A percentile compares a stretch with the other conserved stretches of the same genome.
These are phyloP conservation scores for Pimpla rufipes DNA, from an alignment of 2,888 invertebrate genomes.

Conservation along the genomic window DNA sequence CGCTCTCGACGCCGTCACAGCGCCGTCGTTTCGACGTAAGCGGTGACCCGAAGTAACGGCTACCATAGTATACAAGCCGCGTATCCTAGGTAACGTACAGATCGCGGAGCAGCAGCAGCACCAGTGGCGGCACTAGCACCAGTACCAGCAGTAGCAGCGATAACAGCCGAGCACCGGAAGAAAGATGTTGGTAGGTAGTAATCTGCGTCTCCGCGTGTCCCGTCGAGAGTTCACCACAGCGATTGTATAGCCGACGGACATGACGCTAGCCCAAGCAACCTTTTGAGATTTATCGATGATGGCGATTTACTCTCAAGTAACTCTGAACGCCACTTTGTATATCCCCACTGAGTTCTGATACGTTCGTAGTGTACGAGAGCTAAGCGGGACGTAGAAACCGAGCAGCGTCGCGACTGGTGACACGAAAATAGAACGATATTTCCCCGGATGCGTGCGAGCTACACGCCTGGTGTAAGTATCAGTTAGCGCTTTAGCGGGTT, in stretches of 20 bases:
- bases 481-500: constrained; percentile 27
- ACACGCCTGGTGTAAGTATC: constrained; percentile 12
- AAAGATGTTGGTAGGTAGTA: neutral
- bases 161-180: too few relatives aligned
- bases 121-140: too few relatives aligned
- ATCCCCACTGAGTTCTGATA: neutral
- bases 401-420: constrained; percentile 2
- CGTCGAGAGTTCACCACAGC: neutral
- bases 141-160: too few relatives aligned
- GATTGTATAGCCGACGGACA: neutral
- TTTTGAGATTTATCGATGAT: constrained; percentile 44
- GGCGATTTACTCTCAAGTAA: neutral
- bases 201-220: constrained; percentile 2
- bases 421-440: constrained; percentile 37
- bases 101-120: too few relatives aligned
- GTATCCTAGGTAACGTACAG: constrained; percentile 15
- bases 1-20: constrained; percentile 1
- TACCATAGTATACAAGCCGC: neutral
- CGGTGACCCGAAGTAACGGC: constrained; percentile 42
- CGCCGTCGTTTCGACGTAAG: constrained; percentile 12
- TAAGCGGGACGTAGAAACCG: neutral
- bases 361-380: neutral
- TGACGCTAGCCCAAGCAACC: neutral
- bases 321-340: neutral
- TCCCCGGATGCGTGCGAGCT: constrained; percentile 15